Base-by-base conservation (phyloP, 2,113 vertebrate species). In the Sarotherodon lohbergeri region DNA sequence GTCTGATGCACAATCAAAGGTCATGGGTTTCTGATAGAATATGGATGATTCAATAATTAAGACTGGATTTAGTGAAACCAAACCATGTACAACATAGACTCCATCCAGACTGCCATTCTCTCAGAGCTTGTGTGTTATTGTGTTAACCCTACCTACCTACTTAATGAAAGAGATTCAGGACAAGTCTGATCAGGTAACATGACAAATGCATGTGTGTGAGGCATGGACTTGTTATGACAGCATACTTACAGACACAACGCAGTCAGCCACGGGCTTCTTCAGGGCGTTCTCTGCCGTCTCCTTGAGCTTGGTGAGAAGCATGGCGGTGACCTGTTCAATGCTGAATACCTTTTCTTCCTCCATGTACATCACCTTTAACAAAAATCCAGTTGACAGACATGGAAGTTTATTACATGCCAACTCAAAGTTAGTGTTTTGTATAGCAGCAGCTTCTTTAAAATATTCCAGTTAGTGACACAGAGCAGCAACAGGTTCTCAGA, bases 201-300 rank as follows among this genome's bases (percentile, higher is more conserved):
- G 17, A 68, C 76, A 84, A 59, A 87, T n/a, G 4, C 50, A 48
- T 61, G 32, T 39, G 24, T 19, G 46, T 46, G 27, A 24, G 32
- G 13, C 4, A 34, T 27, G 22, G 32, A 55, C 29, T 66, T 73
- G 80, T 73, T 66, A 19, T 12, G 22, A 22, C 10, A 36, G 29
- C 4, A 66, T 34, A 98, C 98, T 98, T 93, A 99, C 99, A 91
- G 99, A 99, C 85, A 99, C 96, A 66, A 99, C 99, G 86, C 98
- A 99, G 93, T 99, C 98, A 43, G 97, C 97, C 22, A 99, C 98
- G 11, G 99, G 98, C 91, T 99, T 99, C 96, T 99, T 99, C 73
- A 99, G 96, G 0, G 98, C 97, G 91, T 91, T 96, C 93, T 99
- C 98, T 11, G 98, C 98, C 0, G 98, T 99, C 96, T 99, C 98